Percentiles rank a stretch among this genome's conserved stretches.
Evolutionary conservation across 1,140 invertebrate genomes (phyloP).

Genomic region (Copidosoma floridanum): DNA sequence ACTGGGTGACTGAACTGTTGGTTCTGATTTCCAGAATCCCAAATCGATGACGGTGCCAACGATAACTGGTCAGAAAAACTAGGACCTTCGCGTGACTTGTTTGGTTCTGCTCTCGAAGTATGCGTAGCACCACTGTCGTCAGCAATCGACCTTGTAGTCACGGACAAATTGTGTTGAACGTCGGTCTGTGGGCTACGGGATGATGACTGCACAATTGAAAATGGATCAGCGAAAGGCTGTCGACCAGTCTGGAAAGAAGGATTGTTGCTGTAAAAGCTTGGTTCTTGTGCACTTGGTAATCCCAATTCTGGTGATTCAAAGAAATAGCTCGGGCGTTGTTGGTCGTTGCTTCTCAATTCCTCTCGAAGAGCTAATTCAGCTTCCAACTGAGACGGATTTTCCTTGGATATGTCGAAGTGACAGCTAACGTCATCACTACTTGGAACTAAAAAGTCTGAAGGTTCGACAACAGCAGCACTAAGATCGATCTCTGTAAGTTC

Average conservation of each 20-base stretch:
- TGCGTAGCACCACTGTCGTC: not conserved
- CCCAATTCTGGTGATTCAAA: too few species aligned
- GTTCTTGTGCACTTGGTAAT: too few species aligned
- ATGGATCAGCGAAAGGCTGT: conserved; percentile 3
- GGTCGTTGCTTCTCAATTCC: too few species aligned
- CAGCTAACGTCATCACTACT: not conserved
- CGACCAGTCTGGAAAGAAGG: not conserved
- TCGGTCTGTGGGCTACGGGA: not conserved
- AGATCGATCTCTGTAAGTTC: conserved; percentile 36
- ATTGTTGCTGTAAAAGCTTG: conserved; percentile 10
- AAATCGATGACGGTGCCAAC: conserved; percentile 2
- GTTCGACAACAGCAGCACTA: too few species aligned
- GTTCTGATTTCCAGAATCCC: not conserved
- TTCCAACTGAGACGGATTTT: too few species aligned
- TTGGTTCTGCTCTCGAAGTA: not conserved
- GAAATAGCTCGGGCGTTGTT: too few species aligned
- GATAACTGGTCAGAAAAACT: not conserved
- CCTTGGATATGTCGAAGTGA: too few species aligned
- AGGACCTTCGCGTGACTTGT: not conserved
- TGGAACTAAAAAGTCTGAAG: not conserved
- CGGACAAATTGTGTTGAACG: not conserved
- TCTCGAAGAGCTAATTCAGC: too few species aligned
- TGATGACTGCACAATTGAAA: not conserved
- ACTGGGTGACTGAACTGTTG: not conserved
- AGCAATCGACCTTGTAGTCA: not conserved